A percentile compares a stretch with the other conserved stretches of the same genome.
Conservation (phyloP, 2,888 invertebrate species). For the Lithodes maja region DNA sequence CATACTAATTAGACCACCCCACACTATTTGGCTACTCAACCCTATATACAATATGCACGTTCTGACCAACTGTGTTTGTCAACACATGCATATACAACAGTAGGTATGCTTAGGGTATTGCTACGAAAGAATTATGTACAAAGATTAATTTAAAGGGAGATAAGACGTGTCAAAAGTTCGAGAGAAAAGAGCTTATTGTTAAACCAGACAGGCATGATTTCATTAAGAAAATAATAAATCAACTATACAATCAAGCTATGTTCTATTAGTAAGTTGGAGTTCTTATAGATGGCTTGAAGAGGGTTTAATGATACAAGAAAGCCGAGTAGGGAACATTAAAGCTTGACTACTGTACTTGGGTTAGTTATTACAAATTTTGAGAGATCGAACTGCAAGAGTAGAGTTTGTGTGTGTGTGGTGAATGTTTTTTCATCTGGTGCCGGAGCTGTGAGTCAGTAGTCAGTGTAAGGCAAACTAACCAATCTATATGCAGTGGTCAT, state of each 20-base stretch:
- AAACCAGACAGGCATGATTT: neutral
- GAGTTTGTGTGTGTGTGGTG: slow-evolving; percentile 8
- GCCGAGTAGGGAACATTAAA: neutral
- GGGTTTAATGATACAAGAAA: neutral
- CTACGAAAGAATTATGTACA: neutral
- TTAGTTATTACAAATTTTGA: slow-evolving; percentile 4
- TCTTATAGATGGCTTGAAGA: neutral
- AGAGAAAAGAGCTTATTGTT: neutral
- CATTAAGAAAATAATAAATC: neutral
- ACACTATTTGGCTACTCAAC: too few relatives aligned
- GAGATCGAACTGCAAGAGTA: neutral
- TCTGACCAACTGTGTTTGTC: neutral
- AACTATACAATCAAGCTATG: neutral
- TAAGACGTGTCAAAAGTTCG: neutral
- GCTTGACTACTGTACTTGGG: neutral
- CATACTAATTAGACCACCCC: too few relatives aligned
- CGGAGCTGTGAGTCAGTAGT: neutral
- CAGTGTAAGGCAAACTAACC: too few relatives aligned
- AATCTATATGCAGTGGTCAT: too few relatives aligned
- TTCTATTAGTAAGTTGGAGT: neutral
- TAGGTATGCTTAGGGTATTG: neutral
- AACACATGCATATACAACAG: neutral
- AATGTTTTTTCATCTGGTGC: neutral
- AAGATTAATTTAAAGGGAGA: neutral
- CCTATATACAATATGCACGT: neutral